phyloP scores from a whole-genome alignment of 2,797 vertebrate genomes.

The Tenualosa ilisha region DNA sequence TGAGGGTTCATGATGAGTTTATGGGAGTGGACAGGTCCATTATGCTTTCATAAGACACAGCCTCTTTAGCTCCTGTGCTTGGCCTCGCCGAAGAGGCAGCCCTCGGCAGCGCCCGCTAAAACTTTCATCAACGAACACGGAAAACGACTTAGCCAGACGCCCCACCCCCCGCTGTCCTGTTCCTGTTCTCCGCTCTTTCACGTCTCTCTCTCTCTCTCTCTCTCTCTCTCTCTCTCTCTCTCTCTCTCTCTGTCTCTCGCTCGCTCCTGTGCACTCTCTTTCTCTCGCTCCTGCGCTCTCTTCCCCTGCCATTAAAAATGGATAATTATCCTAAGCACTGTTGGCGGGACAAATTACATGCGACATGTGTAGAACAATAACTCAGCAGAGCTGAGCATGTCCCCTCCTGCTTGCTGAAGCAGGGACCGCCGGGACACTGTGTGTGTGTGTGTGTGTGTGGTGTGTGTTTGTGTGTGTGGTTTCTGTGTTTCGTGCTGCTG shows the following conservation, averaged over 20 bases:
- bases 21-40: constrained; percentile 78
- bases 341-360: constrained; percentile 75
- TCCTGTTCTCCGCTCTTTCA: background rate
- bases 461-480: constrained; percentile 6
- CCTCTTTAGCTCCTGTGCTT: constrained; percentile 81
- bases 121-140: constrained; percentile 84
- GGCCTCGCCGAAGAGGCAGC: constrained; percentile 63
- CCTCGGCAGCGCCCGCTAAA: constrained; percentile 72
- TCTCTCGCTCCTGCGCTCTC: background rate
- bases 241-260: background rate
- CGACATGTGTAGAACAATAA: constrained; percentile 81
- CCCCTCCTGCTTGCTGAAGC: constrained; percentile 47
- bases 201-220: background rate
- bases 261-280: background rate
- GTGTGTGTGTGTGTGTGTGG: constrained; percentile 19
- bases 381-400: constrained; percentile 65
- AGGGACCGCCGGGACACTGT: background rate
- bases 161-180: constrained; percentile 41
- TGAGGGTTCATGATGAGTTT: constrained; percentile 60
- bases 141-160: constrained; percentile 80
- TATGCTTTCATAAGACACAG: constrained; percentile 84
- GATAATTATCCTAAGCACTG: constrained; percentile 78
- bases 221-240: background rate
- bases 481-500: constrained; percentile 21
- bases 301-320: constrained; percentile 76